phyloP scores from a whole-genome alignment of 2,888 invertebrate species.

The Monochamus alternatus region DNA sequence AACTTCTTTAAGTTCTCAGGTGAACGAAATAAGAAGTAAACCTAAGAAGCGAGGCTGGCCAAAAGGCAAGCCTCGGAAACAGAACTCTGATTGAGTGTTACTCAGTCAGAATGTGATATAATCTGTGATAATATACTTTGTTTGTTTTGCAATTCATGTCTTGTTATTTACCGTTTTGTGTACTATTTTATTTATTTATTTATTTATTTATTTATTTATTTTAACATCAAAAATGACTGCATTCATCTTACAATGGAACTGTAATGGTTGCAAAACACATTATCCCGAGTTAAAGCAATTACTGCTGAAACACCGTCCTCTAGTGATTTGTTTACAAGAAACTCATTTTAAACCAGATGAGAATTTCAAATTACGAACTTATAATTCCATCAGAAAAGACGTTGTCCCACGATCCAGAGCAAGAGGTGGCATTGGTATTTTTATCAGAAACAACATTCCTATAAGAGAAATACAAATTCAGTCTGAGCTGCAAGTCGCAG shows the following conservation, averaged over 20 bases:
- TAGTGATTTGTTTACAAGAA: neutral
- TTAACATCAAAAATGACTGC: neutral
- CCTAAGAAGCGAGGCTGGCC: slow-evolving; percentile 4
- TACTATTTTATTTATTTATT: neutral
- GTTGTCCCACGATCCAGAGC: slow-evolving; percentile 12
- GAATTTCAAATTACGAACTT: slow-evolving; percentile 11
- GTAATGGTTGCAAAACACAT: neutral
- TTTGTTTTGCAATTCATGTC: neutral
- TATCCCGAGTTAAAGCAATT: neutral
- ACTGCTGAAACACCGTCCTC: neutral
- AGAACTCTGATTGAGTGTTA: neutral
- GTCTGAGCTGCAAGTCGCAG: neutral
- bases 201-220: neutral
- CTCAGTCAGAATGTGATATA: neutral
- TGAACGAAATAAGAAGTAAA: neutral
- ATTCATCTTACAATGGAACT: neutral
- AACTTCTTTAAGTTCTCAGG: neutral
- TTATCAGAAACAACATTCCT: slow-evolving; percentile 5
- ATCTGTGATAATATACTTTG: neutral
- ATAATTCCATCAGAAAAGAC: slow-evolving; percentile 18
- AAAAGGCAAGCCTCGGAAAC: slow-evolving; percentile 9
- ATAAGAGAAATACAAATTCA: neutral
- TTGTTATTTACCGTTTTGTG: neutral
- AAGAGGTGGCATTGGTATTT: slow-evolving; percentile 17
- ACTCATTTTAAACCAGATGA: neutral